A percentile compares a stretch with the other conserved stretches of the same genome.
phyloP scores from a whole-genome alignment of 2,797 vertebrate genomes.

The Catamblyrhynchus diadema region DNA sequence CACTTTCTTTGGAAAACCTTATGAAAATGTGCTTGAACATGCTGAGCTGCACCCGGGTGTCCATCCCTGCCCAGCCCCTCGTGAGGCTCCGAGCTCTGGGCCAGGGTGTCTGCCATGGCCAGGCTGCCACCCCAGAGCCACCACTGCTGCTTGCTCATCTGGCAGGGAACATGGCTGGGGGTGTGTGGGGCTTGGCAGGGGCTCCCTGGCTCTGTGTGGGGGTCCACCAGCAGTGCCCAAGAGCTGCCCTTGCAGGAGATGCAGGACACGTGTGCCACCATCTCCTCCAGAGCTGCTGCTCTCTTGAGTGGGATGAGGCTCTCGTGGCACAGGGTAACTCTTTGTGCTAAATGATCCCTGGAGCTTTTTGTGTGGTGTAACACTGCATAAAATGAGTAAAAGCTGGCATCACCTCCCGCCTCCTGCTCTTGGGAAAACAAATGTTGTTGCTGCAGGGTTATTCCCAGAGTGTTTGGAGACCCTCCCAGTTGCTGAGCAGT shows the following conservation, averaged over 20 bases:
- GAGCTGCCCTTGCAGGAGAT: background rate
- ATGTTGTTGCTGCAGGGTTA: constrained; percentile 50
- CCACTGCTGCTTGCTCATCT: fast-evolving
- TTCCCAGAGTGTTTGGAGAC: constrained; percentile 44
- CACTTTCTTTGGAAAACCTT: background rate
- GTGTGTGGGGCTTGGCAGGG: background rate
- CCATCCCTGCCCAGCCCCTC: background rate
- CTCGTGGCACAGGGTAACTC: background rate
- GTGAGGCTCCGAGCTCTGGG: background rate
- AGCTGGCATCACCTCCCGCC: constrained; percentile 45
- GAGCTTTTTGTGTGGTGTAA: constrained; percentile 35
- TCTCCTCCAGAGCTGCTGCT: background rate
- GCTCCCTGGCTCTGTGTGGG: background rate
- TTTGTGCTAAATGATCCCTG: background rate
- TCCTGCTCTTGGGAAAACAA: constrained; percentile 50
- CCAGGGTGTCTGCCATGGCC: fast-evolving
- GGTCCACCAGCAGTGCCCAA: fast-evolving
- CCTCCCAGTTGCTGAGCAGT: background rate
- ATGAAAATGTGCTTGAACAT: fast-evolving
- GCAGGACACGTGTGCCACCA: fast-evolving
- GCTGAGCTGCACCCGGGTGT: fast-evolving
- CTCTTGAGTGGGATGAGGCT: background rate
- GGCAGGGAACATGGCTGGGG: background rate
- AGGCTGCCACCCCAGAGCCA: background rate
- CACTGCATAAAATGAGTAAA: constrained; percentile 57